These are phyloP conservation scores for Cotesia congregata DNA, from an alignment of 2,888 invertebrate species.

Conservation along the genomic window DNA sequence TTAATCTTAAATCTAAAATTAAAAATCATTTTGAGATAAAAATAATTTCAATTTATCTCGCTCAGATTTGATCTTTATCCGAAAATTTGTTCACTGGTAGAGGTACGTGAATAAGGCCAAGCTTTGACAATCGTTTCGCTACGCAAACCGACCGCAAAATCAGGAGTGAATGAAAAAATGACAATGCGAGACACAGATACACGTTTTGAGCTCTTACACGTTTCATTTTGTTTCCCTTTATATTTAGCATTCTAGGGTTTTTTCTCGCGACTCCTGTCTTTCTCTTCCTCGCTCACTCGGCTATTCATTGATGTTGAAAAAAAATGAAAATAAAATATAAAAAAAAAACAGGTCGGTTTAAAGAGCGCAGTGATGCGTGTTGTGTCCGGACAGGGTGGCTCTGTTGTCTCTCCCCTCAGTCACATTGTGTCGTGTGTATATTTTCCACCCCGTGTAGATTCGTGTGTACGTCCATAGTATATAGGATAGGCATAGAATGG, in stretches of 20 bases:
- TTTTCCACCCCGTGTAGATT: conserved; percentile 42
- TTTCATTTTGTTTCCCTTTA: conserved; percentile 36
- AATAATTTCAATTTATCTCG: conserved; percentile 10
- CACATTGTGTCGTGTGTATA: conserved; percentile 53
- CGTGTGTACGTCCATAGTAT: conserved; percentile 36
- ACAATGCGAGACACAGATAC: conserved; percentile 59
- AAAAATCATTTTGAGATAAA: background rate
- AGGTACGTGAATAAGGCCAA: conserved; percentile 33
- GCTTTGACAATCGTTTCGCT: conserved; percentile 61
- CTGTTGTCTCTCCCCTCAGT: conserved; percentile 40
- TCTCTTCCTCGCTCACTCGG: conserved; percentile 43
- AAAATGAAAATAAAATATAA: conserved; percentile 47
- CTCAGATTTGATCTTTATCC: conserved; percentile 2
- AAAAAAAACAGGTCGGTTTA: conserved; percentile 66
- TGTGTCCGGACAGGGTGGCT: conserved; percentile 47
- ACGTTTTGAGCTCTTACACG: conserved; percentile 45
- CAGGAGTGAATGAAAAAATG: conserved; percentile 68
- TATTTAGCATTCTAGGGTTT: conserved; percentile 16
- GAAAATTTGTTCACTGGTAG: conserved; percentile 40
- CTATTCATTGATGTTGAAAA: conserved; percentile 58
- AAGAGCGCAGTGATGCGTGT: conserved; percentile 68
- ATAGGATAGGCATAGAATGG: conserved; percentile 50
- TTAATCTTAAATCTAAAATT: conserved; percentile 5
- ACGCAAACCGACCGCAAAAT: conserved; percentile 71
- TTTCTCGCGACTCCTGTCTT: conserved; percentile 44